A percentile compares a stretch with the other conserved stretches of the same genome.
Conservation (phyloP, 1,140 invertebrate species). For the Heliothis virescens region DNA sequence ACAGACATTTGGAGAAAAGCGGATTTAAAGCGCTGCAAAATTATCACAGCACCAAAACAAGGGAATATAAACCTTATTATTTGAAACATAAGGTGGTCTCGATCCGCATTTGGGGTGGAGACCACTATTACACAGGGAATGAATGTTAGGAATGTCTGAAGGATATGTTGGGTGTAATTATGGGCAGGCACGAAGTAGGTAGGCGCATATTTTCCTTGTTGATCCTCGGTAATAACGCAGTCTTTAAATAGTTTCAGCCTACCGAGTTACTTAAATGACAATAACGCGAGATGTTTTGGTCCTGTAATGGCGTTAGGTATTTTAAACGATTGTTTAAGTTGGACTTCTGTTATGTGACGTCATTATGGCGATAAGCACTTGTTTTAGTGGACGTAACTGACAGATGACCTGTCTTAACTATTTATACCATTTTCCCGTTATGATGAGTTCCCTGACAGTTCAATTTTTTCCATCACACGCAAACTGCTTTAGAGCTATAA, state of each 20-base stretch:
- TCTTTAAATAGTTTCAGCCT: constrained; percentile 37
- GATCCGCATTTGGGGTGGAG: constrained; percentile 33
- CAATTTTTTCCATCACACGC: no score
- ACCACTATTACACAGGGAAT: constrained; percentile 57
- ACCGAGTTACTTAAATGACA: constrained; percentile 44
- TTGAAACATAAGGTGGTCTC: constrained; percentile 33
- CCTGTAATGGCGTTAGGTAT: neutral
- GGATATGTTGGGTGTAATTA: constrained; percentile 59
- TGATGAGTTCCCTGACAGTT: no score
- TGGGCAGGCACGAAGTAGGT: constrained; percentile 47
- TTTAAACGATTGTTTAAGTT: neutral
- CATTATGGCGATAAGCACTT: neutral
- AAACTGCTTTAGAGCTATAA: no score
- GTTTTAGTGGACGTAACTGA: neutral
- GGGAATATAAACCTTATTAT: constrained; percentile 48
- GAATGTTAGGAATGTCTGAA: constrained; percentile 61
- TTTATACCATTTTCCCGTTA: no score
- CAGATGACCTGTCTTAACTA: neutral
- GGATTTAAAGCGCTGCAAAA: constrained; percentile 66
- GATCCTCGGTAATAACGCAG: constrained; percentile 37
- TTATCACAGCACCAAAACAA: constrained; percentile 52
- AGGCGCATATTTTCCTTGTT: constrained; percentile 46
- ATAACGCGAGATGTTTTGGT: constrained; percentile 24
- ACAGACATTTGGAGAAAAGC: constrained; percentile 64
- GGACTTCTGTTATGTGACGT: neutral